phyloP scores from a whole-genome alignment of 2,113 vertebrate genomes.

The Pseudolaguvia tuberculata region DNA sequence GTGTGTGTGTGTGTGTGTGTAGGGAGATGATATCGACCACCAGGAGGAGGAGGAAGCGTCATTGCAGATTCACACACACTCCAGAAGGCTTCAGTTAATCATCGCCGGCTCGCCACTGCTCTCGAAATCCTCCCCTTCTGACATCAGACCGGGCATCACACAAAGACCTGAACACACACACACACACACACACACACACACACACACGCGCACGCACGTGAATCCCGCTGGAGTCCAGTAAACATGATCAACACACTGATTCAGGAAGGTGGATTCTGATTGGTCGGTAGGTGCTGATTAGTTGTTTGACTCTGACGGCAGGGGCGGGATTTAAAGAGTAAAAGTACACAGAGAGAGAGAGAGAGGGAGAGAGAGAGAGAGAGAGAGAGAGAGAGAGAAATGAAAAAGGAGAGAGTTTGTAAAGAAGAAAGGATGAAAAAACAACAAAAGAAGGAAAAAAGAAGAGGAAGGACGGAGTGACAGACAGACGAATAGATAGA shows the following conservation, averaged over 20 bases:
- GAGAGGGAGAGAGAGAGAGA: too few relatives aligned
- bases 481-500: too few relatives aligned
- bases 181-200: not conserved
- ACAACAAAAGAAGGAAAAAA: too few relatives aligned
- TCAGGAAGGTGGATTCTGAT: not conserved
- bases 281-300: not conserved
- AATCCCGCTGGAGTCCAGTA: not conserved
- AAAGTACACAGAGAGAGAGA: too few relatives aligned
- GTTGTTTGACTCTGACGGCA: not conserved
- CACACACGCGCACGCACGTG: not conserved
- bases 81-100: slow-evolving; percentile 26
- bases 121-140: slow-evolving; percentile 28
- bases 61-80: not conserved
- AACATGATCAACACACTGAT: not conserved
- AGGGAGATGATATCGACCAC: too few relatives aligned
- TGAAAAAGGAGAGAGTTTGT: too few relatives aligned
- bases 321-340: too few relatives aligned
- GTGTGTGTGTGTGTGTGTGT: too few relatives aligned
- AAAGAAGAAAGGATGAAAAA: too few relatives aligned
- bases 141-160: slow-evolving; percentile 43
- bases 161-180: slow-evolving; percentile 35
- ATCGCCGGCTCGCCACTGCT: not conserved
- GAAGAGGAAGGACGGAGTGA: too few relatives aligned
- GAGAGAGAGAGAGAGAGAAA: too few relatives aligned
- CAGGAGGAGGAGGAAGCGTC: not conserved